Evolutionary conservation across 2,888 invertebrate species (phyloP).

Genomic region (Cataglyphis cursor): DNA sequence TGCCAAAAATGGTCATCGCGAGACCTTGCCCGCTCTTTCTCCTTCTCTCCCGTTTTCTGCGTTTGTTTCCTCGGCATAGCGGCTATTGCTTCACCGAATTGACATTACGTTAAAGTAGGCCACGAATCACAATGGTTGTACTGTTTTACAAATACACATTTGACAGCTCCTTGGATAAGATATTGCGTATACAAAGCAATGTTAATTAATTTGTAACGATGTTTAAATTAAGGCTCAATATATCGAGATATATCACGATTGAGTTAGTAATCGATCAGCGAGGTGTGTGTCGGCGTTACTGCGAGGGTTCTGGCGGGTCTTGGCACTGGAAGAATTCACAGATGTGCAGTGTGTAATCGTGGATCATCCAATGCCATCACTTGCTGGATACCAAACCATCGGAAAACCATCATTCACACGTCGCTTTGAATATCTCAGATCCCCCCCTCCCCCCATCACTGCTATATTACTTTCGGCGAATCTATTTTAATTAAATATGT

Average conservation of each 20-base stretch:
- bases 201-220: slow-evolving; percentile 9
- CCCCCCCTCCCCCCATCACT: background rate
- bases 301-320: slow-evolving; percentile 85
- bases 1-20: slow-evolving; percentile 42
- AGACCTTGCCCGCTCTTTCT: slow-evolving; percentile 51
- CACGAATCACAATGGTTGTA: background rate
- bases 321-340: slow-evolving; percentile 87
- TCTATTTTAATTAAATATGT: background rate
- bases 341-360: slow-evolving; percentile 86
- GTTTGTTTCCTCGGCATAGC: slow-evolving; percentile 4
- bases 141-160: slow-evolving; percentile 10
- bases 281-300: slow-evolving; percentile 54
- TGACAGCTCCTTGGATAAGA: background rate
- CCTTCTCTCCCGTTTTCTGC: slow-evolving; percentile 47
- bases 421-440: background rate
- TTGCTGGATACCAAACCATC: slow-evolving; percentile 84
- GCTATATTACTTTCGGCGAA: background rate
- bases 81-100: slow-evolving; percentile 2
- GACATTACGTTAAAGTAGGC: slow-evolving; percentile 17
- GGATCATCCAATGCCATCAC: slow-evolving; percentile 87
- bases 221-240: background rate
- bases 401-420: slow-evolving; percentile 27
- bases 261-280: slow-evolving; percentile 34
- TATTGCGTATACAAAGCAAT: background rate
- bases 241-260: background rate